phyloP scores from a whole-genome alignment of 2,113 vertebrate genomes.

The Hiodon tergisus region DNA sequence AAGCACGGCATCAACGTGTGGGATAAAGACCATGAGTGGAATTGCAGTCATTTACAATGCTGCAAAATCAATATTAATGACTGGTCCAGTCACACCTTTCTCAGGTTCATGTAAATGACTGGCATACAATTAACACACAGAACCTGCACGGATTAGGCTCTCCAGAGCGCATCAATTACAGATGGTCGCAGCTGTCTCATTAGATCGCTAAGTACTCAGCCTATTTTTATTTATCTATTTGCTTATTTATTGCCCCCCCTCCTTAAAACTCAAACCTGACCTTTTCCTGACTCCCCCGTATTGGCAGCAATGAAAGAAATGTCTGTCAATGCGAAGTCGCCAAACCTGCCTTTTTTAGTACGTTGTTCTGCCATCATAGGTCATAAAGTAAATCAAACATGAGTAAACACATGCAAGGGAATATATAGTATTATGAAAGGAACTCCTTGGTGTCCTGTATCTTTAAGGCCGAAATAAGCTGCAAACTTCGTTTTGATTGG shows the following conservation, averaged over 20 bases:
- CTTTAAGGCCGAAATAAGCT: too few relatives aligned
- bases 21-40: slow-evolving; percentile 39
- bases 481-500: too few relatives aligned
- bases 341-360: too few relatives aligned
- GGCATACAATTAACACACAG: slow-evolving; percentile 52
- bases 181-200: slow-evolving; percentile 46
- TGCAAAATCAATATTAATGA: slow-evolving; percentile 47
- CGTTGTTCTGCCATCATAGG: too few relatives aligned
- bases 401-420: too few relatives aligned
- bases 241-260: slow-evolving; percentile 41
- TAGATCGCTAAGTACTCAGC: slow-evolving; percentile 47
- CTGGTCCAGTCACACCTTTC: not conserved
- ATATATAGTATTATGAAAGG: too few relatives aligned
- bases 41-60: slow-evolving; percentile 41
- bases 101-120: slow-evolving; percentile 38
- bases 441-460: too few relatives aligned
- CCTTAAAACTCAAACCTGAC: not conserved
- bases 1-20: not conserved
- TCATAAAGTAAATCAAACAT: too few relatives aligned
- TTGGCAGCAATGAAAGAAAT: too few relatives aligned
- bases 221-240: slow-evolving; percentile 46
- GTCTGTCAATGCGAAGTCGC: too few relatives aligned
- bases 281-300: not conserved
- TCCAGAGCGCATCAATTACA: slow-evolving; percentile 45
- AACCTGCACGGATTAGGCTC: slow-evolving; percentile 46